phyloP scores from a whole-genome alignment of 2,888 invertebrate species.

The Drosophila macrothrix region DNA sequence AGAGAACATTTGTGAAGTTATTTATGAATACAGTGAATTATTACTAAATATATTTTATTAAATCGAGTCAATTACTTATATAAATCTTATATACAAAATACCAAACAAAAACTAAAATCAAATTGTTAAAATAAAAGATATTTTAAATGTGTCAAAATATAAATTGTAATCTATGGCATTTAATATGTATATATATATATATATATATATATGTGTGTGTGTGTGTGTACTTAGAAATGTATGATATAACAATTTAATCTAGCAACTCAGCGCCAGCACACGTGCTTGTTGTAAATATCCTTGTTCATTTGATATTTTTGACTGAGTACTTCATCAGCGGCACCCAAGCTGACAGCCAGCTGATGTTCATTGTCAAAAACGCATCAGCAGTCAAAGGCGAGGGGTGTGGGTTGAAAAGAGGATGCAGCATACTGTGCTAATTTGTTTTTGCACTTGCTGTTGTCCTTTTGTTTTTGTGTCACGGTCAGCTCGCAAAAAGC shows the following conservation, averaged over 20 bases:
- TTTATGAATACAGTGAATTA: neutral
- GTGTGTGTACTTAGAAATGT: neutral
- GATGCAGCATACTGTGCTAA: slow-evolving; percentile 50
- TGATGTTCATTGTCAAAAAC: slow-evolving; percentile 76
- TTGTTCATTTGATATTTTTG: slow-evolving; percentile 9
- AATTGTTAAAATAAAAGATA: neutral
- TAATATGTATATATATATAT: neutral
- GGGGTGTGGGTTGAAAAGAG: slow-evolving; percentile 11
- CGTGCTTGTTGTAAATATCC: neutral
- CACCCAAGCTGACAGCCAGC: slow-evolving; percentile 49
- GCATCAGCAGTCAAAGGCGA: slow-evolving; percentile 41
- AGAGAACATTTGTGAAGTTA: neutral
- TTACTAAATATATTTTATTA: neutral
- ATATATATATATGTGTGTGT: too few relatives aligned
- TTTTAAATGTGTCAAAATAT: neutral
- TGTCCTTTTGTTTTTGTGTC: slow-evolving; percentile 51
- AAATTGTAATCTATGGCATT: neutral
- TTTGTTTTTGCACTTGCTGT: slow-evolving; percentile 62
- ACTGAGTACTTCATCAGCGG: slow-evolving; percentile 29
- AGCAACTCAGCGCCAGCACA: neutral
- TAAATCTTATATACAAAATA: neutral
- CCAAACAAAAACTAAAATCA: neutral
- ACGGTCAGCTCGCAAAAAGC: slow-evolving; percentile 66
- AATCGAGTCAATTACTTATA: neutral
- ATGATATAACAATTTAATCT: neutral